Conservation (phyloP, 2,888 invertebrate genomes). For the Boloria euphrosyne region DNA sequence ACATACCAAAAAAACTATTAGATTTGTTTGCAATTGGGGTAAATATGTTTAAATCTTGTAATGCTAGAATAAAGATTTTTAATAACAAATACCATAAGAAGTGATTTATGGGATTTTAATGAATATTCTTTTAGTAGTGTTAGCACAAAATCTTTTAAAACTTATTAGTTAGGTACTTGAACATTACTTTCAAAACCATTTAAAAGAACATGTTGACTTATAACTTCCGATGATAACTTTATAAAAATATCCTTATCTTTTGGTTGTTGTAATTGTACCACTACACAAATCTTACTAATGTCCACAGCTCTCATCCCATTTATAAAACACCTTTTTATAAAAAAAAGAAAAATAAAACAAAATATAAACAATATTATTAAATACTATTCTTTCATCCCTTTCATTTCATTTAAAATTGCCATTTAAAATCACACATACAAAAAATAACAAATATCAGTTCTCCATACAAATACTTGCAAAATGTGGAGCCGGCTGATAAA, state of each 20-base stretch:
- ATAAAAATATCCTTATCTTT: neutral
- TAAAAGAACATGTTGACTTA: neutral
- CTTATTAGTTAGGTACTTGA: no score
- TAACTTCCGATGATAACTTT: neutral
- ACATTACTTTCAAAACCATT: no score
- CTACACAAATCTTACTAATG: constrained; percentile 4
- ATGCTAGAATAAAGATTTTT: no score
- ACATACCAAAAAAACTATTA: no score
- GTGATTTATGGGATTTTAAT: no score
- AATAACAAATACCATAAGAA: no score
- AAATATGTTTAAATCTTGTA: no score
- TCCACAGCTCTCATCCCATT: neutral
- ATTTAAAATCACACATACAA: neutral
- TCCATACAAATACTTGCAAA: constrained; percentile 57
- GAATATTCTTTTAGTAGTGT: no score
- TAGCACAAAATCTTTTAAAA: no score
- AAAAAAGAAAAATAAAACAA: neutral
- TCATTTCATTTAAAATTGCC: neutral
- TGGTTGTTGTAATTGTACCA: constrained; percentile 15
- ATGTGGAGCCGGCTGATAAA: constrained; percentile 75
- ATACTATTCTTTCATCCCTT: neutral
- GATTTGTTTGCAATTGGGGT: no score
- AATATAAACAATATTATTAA: neutral
- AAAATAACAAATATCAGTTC: constrained; percentile 42
- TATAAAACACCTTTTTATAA: neutral